Conservation (phyloP, 2,113 vertebrate species). For the Saccopteryx bilineata region DNA sequence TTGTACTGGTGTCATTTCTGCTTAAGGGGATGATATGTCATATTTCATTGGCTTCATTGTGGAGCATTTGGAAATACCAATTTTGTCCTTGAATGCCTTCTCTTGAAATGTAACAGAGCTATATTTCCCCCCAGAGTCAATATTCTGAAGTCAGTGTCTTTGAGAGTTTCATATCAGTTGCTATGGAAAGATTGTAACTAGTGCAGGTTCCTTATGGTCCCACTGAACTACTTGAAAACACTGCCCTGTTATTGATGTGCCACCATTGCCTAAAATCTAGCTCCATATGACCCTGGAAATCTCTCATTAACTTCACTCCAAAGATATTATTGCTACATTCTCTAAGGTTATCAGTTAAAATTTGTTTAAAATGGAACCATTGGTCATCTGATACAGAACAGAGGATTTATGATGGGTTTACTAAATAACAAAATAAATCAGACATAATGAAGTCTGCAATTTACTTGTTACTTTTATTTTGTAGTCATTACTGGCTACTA, state of each 20-base stretch:
- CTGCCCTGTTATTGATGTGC: accelerated
- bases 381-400: not conserved
- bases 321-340: not conserved
- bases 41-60: no score
- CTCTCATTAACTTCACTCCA: not conserved
- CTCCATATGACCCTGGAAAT: not conserved
- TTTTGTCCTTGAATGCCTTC: not conserved
- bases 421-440: not conserved
- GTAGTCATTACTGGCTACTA: not conserved
- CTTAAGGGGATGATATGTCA: not conserved
- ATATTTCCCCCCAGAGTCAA: not conserved
- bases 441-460: not conserved
- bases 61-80: not conserved
- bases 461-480: not conserved
- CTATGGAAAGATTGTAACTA: not conserved
- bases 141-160: not conserved
- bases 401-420: not conserved
- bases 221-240: not conserved
- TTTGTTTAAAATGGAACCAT: not conserved
- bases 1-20: not conserved
- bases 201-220: not conserved
- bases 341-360: not conserved
- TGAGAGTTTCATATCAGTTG: not conserved
- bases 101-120: not conserved
- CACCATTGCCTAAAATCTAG: not conserved